phyloP scores from a whole-genome alignment of 2,797 vertebrate species.

The Alcedo quadribrachys region DNA sequence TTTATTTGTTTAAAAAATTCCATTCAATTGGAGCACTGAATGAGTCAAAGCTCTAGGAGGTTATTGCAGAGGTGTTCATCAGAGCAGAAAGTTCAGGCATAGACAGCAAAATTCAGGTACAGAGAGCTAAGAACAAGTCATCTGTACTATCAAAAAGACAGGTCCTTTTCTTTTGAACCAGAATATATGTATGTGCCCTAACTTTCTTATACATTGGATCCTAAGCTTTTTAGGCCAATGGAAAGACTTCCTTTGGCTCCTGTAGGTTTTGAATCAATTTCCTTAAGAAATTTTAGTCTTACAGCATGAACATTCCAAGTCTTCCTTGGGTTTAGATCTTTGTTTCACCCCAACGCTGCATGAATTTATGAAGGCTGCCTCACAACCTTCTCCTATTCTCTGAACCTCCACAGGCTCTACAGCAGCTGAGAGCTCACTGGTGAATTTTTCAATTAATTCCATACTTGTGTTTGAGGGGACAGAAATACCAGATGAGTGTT shows the following conservation, averaged over 20 bases:
- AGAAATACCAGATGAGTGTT: not conserved
- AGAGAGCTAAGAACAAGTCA: not conserved
- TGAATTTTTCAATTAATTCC: not conserved
- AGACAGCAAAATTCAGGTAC: not conserved
- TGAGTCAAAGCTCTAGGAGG: not conserved
- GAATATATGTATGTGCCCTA: not conserved
- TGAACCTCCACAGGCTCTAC: not conserved
- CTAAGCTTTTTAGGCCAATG: not conserved
- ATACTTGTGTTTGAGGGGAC: not conserved
- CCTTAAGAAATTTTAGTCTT: not conserved
- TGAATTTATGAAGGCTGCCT: not conserved
- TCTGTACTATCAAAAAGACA: not conserved
- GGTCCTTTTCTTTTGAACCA: not conserved
- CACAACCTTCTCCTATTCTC: not conserved
- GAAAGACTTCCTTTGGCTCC: not conserved
- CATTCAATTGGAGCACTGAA: not conserved
- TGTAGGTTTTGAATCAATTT: not conserved
- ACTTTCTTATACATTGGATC: not conserved
- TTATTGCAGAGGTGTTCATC: not conserved
- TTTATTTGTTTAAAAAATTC: not conserved
- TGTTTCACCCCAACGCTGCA: not conserved
- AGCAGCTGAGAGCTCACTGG: not conserved
- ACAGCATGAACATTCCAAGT: not conserved
- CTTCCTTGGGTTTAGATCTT: not conserved
- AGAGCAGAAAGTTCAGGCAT: not conserved